These are phyloP conservation scores for Gallinago nigripennis DNA, from an alignment of 2,797 vertebrate genomes.

Conservation along the genomic window DNA sequence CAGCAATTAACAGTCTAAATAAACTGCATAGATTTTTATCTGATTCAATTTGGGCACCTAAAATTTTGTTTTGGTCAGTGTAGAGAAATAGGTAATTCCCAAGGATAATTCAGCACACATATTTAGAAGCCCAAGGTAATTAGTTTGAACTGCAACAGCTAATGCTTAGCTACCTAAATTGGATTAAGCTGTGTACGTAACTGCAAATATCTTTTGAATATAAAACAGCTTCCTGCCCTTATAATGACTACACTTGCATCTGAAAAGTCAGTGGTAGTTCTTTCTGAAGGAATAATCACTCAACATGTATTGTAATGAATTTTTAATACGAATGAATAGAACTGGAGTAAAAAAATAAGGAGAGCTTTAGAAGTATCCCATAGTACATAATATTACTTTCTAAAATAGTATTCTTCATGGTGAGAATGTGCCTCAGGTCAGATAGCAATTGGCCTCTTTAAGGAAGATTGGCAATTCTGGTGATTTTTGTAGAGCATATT, in stretches of 20 bases:
- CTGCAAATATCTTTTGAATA: constrained; percentile 20
- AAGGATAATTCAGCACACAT: neutral
- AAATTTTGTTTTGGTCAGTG: neutral
- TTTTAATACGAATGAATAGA: neutral
- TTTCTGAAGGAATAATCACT: constrained; percentile 1
- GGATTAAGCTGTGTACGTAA: constrained; percentile 3
- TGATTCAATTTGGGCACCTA: neutral
- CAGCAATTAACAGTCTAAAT: neutral
- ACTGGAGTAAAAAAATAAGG: neutral
- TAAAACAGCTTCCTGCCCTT: neutral
- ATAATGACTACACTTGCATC: neutral
- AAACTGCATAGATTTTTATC: neutral
- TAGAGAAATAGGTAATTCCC: neutral
- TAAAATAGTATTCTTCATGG: neutral
- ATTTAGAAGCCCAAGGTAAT: constrained; percentile 22
- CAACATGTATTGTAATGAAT: neutral
- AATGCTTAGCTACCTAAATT: constrained; percentile 27
- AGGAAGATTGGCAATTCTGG: neutral
- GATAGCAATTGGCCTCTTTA: neutral
- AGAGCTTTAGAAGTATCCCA: neutral
- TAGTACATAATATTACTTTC: neutral
- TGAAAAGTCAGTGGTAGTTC: neutral
- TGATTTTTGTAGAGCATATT: neutral
- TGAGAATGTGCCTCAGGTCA: neutral
- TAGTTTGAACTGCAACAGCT: constrained; percentile 2